phyloP scores from a whole-genome alignment of 2,113 vertebrate genomes.

The Nestor notabilis region DNA sequence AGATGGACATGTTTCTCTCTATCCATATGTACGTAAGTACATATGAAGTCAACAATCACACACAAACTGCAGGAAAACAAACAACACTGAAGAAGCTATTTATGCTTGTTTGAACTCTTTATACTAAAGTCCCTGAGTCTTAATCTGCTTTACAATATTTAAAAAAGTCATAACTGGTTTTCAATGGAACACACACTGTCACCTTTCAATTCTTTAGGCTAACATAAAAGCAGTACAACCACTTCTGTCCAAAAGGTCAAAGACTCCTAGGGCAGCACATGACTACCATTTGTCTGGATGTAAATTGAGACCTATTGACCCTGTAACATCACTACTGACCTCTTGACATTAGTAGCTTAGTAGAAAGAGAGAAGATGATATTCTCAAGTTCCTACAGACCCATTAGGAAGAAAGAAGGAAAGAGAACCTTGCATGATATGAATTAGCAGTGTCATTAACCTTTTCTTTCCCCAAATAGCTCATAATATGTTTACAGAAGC shows the following conservation, averaged over 20 bases:
- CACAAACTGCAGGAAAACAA: background rate
- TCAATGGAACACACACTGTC: background rate
- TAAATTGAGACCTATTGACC: conserved; percentile 62
- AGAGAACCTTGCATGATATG: background rate
- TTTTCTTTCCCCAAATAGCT: conserved; percentile 25
- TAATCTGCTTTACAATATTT: background rate
- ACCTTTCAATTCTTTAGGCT: conserved; percentile 37
- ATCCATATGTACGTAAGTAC: background rate
- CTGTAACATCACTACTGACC: conserved; percentile 59
- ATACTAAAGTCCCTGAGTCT: background rate
- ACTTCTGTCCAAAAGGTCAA: conserved; percentile 49
- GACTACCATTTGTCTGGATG: conserved; percentile 61
- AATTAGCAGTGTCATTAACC: conserved; percentile 22
- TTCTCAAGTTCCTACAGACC: conserved; percentile 20
- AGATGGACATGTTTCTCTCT: background rate
- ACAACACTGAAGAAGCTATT: background rate
- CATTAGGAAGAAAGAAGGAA: conserved; percentile 38
- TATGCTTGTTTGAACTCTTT: background rate
- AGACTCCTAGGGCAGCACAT: conserved; percentile 34
- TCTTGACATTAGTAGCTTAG: conserved; percentile 58
- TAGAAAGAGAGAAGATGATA: conserved; percentile 34
- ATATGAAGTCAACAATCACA: background rate
- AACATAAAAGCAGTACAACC: conserved; percentile 44
- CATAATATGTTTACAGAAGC: conserved; percentile 13
- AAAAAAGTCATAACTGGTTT: background rate